Base-by-base conservation (phyloP, 2,113 vertebrate genomes). In the Nothoprocta pentlandii region DNA sequence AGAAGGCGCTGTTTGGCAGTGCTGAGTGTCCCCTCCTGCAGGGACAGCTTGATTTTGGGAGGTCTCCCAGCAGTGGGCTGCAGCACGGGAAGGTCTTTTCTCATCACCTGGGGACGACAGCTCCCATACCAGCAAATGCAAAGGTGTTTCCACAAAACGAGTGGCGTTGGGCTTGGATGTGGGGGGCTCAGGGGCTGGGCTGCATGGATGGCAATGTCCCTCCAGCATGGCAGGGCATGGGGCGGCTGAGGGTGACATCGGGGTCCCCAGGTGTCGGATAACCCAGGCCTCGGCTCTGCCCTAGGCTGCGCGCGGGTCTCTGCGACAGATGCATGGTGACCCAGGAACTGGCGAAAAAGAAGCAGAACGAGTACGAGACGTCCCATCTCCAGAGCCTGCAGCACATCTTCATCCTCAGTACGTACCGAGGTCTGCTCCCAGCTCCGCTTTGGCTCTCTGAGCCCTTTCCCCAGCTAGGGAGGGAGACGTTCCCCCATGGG, bases 251-350 rank as follows among this genome's bases (percentile, higher is more conserved):
- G 44, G n/a, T 16, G 46, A 23, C 21, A 10, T 26, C 32, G 6
- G 8, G 34, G 34, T 71, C 17, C 47, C 22, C n/a, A 25, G 61
- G n/a, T 36, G 9, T 39, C n/a, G 16, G 47, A 12, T 51, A 39
- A 53, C 34, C 34, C 23, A 64, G 32, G 30, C 59, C 21, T 49
- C 1, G 28, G 22, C 34, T 62, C 81, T 56, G 44, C 73, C 53
- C 9, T 87, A 99, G 99, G 96, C 96, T 99, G 91, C 96, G 99
- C 89, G 99, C 99, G 0, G 99, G 99, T 12, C 98, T 99, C 51
- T 99, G 99, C 7, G 99, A 99, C 97, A 98, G 99, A 80, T 99
- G 99, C 81, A 98, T 98, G 49, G 99, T 99, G 46, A 99, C 99
- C 16, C 99, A 99, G 97, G 99, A 99, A 69, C 97, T 99, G 66